Evolutionary conservation across 2,113 vertebrate genomes (phyloP).

Genomic region (Misgurnus anguillicaudatus): DNA sequence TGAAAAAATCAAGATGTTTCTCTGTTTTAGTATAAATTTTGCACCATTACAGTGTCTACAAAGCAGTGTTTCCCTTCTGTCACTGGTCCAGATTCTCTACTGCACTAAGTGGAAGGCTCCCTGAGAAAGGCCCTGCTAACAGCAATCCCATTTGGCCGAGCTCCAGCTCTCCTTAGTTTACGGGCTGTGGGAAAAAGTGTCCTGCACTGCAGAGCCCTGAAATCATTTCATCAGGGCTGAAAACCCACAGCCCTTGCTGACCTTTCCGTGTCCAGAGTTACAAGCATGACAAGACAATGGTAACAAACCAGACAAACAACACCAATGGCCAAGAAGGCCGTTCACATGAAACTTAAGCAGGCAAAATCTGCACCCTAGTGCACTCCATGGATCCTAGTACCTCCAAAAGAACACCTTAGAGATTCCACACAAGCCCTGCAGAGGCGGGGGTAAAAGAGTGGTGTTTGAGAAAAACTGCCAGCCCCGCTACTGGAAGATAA

Average conservation of each 20-base stretch:
- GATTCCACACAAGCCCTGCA: constrained; percentile 11
- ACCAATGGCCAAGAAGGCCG: constrained; percentile 29
- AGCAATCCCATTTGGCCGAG: constrained; percentile 50
- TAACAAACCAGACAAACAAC: constrained; percentile 29
- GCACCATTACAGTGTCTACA: background rate
- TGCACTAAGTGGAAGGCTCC: constrained; percentile 17
- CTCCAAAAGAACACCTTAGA: constrained; percentile 32
- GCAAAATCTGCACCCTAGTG: constrained; percentile 26
- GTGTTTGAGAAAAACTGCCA: no score
- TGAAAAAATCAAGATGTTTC: background rate
- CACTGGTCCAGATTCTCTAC: constrained; percentile 27
- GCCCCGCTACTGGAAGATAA: no score
- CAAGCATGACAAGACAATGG: constrained; percentile 51
- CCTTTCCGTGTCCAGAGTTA: constrained; percentile 53
- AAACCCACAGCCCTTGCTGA: constrained; percentile 48
- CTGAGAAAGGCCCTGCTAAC: constrained; percentile 50
- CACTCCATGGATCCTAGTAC: constrained; percentile 6
- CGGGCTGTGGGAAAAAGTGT: constrained; percentile 52
- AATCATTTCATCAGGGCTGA: constrained; percentile 55
- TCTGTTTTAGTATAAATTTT: background rate
- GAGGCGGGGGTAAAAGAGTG: constrained; percentile 11
- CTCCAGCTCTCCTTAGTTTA: constrained; percentile 51
- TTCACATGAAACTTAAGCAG: constrained; percentile 11
- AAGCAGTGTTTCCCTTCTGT: constrained; percentile 20
- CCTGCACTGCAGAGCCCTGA: constrained; percentile 35